A percentile compares a stretch with the other conserved stretches of the same genome.
phyloP scores from a whole-genome alignment of 1,140 invertebrate genomes.

The Papilio helenus region DNA sequence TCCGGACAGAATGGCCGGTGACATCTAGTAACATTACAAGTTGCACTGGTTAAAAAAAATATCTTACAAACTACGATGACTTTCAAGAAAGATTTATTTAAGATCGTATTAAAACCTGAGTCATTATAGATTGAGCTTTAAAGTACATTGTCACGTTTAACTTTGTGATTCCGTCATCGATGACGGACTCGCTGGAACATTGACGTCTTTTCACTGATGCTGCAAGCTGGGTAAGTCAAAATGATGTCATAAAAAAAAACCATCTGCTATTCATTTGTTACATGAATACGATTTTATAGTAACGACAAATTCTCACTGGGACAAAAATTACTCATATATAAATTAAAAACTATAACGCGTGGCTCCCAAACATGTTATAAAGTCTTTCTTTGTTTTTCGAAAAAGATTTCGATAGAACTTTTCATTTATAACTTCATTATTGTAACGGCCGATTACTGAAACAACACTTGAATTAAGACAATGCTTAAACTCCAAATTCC shows the following conservation, averaged over 20 bases:
- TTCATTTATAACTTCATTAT: no score
- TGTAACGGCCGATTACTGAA: no score
- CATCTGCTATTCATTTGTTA: not conserved
- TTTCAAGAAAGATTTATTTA: not conserved
- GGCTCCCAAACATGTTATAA: no score
- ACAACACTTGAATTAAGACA: no score
- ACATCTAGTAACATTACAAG: not conserved
- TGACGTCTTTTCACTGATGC: not conserved
- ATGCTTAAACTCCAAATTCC: no score
- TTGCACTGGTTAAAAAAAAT: not conserved
- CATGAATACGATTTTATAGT: not conserved
- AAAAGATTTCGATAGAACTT: no score
- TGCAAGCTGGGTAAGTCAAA: not conserved
- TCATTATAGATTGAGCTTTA: not conserved
- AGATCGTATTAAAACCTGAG: not conserved
- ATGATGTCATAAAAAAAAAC: conserved; percentile 5
- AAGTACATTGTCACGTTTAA: not conserved
- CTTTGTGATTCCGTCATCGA: not conserved
- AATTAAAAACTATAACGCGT: not conserved
- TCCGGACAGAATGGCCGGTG: no score
- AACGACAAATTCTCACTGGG: not conserved
- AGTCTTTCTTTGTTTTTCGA: no score
- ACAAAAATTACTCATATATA: not conserved
- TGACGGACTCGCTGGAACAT: not conserved
- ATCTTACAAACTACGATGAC: not conserved